These are phyloP conservation scores for Atherinosoma microstoma DNA, from an alignment of 2,797 vertebrate genomes.

Conservation along the genomic window DNA sequence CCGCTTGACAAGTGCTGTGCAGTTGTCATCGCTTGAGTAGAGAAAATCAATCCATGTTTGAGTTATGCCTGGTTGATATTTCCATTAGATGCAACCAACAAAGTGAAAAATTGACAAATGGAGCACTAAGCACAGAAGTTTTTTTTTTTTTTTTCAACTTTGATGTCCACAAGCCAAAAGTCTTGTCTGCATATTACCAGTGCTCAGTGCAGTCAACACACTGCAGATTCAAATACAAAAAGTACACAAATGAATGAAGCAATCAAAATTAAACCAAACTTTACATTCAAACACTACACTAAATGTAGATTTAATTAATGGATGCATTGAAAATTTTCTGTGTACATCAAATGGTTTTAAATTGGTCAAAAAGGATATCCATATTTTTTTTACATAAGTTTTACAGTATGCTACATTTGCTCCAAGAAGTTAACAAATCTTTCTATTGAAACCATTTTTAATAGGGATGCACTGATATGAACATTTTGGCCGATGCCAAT, in stretches of 20 bases:
- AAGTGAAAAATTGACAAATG: slow-evolving; percentile 23
- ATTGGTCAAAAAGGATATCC: neutral
- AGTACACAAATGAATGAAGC: neutral
- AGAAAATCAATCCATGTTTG: slow-evolving; percentile 46
- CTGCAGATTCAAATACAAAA: neutral
- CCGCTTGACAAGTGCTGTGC: slow-evolving; percentile 13
- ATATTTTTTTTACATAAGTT: no score
- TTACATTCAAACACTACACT: no score
- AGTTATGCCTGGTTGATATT: slow-evolving; percentile 31
- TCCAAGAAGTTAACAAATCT: neutral
- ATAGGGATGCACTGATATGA: no score
- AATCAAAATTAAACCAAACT: neutral
- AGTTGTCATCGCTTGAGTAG: slow-evolving; percentile 34
- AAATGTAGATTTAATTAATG: no score
- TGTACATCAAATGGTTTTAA: no score
- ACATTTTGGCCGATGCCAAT: no score
- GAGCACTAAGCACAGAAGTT: slow-evolving; percentile 1
- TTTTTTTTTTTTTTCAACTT: neutral
- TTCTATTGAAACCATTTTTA: neutral
- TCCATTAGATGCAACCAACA: slow-evolving; percentile 29
- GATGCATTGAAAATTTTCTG: no score
- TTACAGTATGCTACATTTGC: neutral
- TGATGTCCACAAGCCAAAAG: neutral
- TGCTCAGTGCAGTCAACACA: neutral
- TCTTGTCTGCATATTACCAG: no score